phyloP scores from a whole-genome alignment of 2,888 invertebrate genomes.

The Atethmia centrago region DNA sequence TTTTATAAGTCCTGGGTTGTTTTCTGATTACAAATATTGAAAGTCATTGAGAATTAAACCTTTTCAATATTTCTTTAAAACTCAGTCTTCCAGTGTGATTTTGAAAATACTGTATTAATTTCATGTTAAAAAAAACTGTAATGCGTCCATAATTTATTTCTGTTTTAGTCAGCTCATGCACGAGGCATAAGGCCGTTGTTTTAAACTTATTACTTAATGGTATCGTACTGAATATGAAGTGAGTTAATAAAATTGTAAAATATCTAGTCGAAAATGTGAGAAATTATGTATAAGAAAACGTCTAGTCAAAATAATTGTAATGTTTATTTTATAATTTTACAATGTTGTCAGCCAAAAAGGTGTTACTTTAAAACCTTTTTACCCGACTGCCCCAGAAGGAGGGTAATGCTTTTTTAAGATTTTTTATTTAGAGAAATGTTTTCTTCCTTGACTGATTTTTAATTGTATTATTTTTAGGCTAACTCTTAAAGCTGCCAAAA shows the following conservation, averaged over 20 bases:
- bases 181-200: slow-evolving; percentile 1
- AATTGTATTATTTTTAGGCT: slow-evolving; percentile 16
- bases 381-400: no score
- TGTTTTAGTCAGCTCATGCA: slow-evolving; percentile 19
- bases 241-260: slow-evolving; percentile 41
- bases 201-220: slow-evolving; percentile 54
- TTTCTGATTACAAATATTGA: not conserved
- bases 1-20: not conserved
- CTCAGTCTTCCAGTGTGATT: slow-evolving; percentile 19
- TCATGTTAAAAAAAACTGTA: not conserved
- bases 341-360: not conserved
- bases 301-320: slow-evolving; percentile 47
- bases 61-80: slow-evolving; percentile 1
- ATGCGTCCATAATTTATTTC: slow-evolving; percentile 23
- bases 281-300: slow-evolving; percentile 38
- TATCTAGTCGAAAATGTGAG: slow-evolving; percentile 58
- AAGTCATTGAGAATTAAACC: not conserved
- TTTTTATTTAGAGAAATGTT: not conserved
- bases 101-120: not conserved
- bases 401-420: no score
- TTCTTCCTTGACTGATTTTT: not conserved
- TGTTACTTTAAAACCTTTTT: not conserved
- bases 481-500: slow-evolving; percentile 38
- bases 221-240: slow-evolving; percentile 56
- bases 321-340: slow-evolving; percentile 30